Percentiles rank a stretch among this genome's conserved stretches.
Conservation (phyloP, 1,140 invertebrate species). For the Vanessa tameamea region DNA sequence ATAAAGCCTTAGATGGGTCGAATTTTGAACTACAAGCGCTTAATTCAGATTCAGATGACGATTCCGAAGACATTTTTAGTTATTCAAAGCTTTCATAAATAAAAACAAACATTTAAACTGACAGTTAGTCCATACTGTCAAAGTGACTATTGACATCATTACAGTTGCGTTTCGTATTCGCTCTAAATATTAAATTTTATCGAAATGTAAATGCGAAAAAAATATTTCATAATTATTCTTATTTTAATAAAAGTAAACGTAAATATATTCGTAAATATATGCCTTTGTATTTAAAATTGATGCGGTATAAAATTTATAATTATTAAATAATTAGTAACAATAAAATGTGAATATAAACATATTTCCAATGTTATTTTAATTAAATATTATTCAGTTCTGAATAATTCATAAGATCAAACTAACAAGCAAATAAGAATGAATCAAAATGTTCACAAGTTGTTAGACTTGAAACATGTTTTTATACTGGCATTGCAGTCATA, state of each 20-base stretch:
- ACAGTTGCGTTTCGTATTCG: constrained; percentile 24
- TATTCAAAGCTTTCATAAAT: constrained; percentile 13
- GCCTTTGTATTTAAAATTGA: not conserved
- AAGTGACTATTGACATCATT: not conserved
- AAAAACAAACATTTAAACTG: constrained; percentile 37
- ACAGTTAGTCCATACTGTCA: constrained; percentile 15
- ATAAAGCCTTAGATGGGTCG: constrained; percentile 85
- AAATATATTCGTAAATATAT: not conserved
- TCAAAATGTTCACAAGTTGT: constrained; percentile 46
- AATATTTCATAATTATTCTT: no score
- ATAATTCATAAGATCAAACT: constrained; percentile 24
- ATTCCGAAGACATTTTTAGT: constrained; percentile 55
- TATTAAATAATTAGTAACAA: not conserved
- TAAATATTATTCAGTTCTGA: not conserved
- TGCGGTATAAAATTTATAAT: not conserved
- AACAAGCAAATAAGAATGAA: constrained; percentile 32
- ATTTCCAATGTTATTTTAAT: not conserved
- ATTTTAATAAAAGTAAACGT: not conserved
- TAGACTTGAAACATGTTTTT: constrained; percentile 41
- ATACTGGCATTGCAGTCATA: constrained; percentile 51
- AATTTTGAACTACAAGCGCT: constrained; percentile 84
- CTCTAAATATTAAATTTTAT: not conserved
- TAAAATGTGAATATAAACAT: no score
- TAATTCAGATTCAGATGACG: constrained; percentile 82
- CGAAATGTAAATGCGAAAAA: no score